Evolutionary conservation across 2,888 invertebrate species (phyloP).

Genomic region (Fissipunctia ypsillon): DNA sequence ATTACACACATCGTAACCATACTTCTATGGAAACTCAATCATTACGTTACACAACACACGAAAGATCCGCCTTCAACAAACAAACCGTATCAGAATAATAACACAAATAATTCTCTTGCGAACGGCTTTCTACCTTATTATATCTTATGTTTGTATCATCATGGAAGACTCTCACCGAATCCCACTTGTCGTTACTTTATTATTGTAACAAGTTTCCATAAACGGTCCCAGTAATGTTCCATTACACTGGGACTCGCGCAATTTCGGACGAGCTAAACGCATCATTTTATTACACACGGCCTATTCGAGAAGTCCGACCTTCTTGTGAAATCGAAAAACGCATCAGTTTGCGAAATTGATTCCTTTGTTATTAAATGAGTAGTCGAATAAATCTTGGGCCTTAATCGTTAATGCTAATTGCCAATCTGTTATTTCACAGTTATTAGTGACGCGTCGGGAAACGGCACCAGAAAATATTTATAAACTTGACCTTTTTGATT

Average conservation of each 20-base stretch:
- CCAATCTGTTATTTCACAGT: conserved; percentile 12
- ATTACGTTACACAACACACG: conserved; percentile 51
- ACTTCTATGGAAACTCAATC: conserved; percentile 52
- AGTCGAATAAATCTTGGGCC: conserved; percentile 18
- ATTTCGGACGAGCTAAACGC: conserved; percentile 43
- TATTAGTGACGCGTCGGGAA: conserved; percentile 21
- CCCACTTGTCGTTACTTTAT: conserved; percentile 19
- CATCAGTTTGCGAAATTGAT: conserved; percentile 32
- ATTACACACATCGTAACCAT: conserved; percentile 49
- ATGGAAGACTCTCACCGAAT: conserved; percentile 30
- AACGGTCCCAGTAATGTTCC: conserved; percentile 34
- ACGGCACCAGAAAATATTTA: conserved; percentile 29
- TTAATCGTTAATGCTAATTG: conserved; percentile 31
- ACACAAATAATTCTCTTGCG: conserved; percentile 36
- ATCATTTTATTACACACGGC: conserved; percentile 34
- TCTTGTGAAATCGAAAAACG: conserved; percentile 35
- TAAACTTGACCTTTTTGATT: conserved; percentile 38
- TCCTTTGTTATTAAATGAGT: conserved; percentile 21
- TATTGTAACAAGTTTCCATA: conserved; percentile 51
- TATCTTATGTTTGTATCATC: conserved; percentile 35
- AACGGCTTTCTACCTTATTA: conserved; percentile 40
- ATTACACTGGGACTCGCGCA: conserved; percentile 28
- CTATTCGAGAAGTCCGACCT: conserved; percentile 22
- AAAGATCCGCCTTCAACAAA: conserved; percentile 47
- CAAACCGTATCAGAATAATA: conserved; percentile 42